Conservation (phyloP, 2,113 vertebrate species). For the Oreochromis spilurus region DNA sequence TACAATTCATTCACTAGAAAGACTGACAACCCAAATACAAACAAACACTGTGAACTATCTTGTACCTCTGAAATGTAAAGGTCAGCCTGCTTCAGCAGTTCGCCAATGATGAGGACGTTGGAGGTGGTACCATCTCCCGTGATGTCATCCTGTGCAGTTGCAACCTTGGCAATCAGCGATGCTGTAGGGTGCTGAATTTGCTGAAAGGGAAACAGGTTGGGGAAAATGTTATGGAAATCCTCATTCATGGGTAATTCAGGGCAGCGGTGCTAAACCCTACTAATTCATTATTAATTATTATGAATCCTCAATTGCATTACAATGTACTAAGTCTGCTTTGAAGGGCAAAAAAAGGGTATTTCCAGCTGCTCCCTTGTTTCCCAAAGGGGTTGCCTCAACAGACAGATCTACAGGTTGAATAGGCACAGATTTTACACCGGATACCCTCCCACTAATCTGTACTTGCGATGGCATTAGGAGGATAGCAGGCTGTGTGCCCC, state of each 20-base stretch:
- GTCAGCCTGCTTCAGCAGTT: conserved; percentile 94
- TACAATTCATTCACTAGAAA: not conserved
- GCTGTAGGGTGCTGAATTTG: conserved; percentile 99
- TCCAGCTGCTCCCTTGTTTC: not conserved
- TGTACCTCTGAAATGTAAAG: conserved; percentile 92
- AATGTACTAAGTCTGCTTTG: not conserved
- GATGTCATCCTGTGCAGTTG: conserved; percentile 97
- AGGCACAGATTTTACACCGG: not conserved
- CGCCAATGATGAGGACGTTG: conserved; percentile 95
- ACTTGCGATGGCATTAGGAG: not conserved
- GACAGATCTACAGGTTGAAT: not conserved
- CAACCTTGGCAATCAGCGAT: conserved; percentile 96
- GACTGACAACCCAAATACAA: not conserved
- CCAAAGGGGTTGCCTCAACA: not conserved
- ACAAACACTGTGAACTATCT: not conserved
- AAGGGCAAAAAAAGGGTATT: not conserved
- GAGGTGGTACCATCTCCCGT: conserved; percentile 98
- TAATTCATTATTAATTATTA: not conserved
- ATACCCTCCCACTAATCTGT: not conserved
- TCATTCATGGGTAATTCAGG: not conserved
- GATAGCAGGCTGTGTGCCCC: not conserved
- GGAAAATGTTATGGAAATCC: not conserved
- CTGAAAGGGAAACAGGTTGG: conserved; percentile 50
- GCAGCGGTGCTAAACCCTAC: not conserved
- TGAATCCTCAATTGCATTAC: not conserved